A percentile compares a stretch with the other conserved stretches of the same genome.
phyloP scores from a whole-genome alignment of 2,113 vertebrate genomes.

The Butastur rufipennis region DNA sequence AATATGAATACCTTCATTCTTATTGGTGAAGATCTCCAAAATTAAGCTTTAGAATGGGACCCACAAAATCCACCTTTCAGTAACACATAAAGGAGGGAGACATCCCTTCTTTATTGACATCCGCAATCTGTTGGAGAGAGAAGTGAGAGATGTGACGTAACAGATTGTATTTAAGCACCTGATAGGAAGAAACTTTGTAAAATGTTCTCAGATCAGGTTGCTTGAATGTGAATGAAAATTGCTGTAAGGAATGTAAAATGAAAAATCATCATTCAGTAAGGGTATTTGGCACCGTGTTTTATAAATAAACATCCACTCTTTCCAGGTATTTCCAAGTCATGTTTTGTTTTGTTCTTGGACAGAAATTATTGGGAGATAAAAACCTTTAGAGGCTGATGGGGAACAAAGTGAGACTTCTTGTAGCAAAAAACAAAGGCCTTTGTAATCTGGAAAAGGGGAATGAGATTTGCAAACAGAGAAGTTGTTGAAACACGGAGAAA shows the following conservation, averaged over 20 bases:
- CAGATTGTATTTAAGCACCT: neutral
- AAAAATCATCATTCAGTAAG: neutral
- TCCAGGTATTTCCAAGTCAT: neutral
- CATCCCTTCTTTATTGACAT: neutral
- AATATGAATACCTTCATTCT: neutral
- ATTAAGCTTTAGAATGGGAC: neutral
- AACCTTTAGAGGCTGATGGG: neutral
- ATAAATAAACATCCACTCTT: neutral
- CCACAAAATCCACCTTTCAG: neutral
- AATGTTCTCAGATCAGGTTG: neutral
- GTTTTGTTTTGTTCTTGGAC: neutral
- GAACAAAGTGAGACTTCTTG: neutral
- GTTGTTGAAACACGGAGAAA: neutral
- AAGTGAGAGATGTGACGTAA: neutral
- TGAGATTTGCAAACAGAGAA: neutral
- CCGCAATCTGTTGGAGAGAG: neutral
- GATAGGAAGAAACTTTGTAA: neutral
- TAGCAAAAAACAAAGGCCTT: neutral
- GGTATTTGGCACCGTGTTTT: neutral
- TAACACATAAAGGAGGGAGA: accelerated
- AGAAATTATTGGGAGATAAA: neutral
- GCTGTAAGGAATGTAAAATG: neutral
- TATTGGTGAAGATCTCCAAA: neutral
- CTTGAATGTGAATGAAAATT: neutral
- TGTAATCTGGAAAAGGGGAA: neutral